These are phyloP conservation scores for Lamprologus sp. DNA, from an alignment of 2,113 vertebrate genomes.

Conservation along the genomic window DNA sequence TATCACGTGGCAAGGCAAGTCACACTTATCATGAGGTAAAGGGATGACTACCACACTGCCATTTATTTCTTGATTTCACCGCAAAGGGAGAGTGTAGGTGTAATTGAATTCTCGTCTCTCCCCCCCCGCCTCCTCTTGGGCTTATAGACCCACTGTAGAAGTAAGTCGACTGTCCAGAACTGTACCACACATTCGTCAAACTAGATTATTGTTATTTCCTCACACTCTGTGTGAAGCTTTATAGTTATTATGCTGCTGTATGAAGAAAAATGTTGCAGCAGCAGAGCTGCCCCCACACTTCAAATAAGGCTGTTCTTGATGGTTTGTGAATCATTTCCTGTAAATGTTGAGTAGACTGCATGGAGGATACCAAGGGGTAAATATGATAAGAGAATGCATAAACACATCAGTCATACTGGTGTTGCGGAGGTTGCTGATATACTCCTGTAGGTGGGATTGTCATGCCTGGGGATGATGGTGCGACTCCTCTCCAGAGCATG, in stretches of 20 bases:
- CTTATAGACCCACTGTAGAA: constrained; percentile 8
- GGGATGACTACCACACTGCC: constrained; percentile 53
- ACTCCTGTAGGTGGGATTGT: constrained; percentile 64
- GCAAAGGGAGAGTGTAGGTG: constrained; percentile 11
- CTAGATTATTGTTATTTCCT: constrained; percentile 42
- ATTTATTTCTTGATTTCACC: constrained; percentile 51
- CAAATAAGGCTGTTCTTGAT: constrained; percentile 40
- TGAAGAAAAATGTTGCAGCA: constrained; percentile 50
- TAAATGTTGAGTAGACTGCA: constrained; percentile 31
- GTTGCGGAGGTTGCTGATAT: constrained; percentile 51
- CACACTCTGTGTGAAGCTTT: constrained; percentile 7
- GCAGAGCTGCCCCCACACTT: constrained; percentile 22
- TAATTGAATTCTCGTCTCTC: constrained; percentile 37
- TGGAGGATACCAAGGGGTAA: constrained; percentile 33
- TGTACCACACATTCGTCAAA: constrained; percentile 16
- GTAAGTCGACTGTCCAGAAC: constrained; percentile 12
- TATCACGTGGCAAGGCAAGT: constrained; percentile 47
- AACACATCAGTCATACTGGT: constrained; percentile 62
- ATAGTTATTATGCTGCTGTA: constrained; percentile 27
- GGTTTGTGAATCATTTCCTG: constrained; percentile 32
- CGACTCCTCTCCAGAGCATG: constrained; percentile 57
- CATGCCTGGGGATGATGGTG: constrained; percentile 52
- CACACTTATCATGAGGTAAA: constrained; percentile 58
- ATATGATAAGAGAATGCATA: constrained; percentile 53
- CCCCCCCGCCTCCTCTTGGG: not conserved